Percentiles rank a stretch among this genome's conserved stretches.
phyloP scores from a whole-genome alignment of 2,797 vertebrate species.

The Melanotaenia maccullochi region DNA sequence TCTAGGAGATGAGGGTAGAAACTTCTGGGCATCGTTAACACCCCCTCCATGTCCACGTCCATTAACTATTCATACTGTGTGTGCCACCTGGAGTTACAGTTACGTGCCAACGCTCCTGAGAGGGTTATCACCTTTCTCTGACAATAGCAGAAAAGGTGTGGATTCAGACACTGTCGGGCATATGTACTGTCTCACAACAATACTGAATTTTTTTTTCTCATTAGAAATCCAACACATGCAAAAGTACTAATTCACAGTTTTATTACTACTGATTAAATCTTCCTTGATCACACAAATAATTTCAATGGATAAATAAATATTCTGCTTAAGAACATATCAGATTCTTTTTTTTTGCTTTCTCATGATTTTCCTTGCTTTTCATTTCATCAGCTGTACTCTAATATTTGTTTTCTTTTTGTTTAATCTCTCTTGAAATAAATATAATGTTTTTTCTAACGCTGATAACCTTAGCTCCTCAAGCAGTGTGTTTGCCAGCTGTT shows the following conservation, averaged over 20 bases:
- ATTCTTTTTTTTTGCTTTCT: neutral
- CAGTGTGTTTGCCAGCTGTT: conserved; percentile 28
- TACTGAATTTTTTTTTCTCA: neutral
- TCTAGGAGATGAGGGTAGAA: conserved; percentile 79
- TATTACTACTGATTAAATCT: neutral
- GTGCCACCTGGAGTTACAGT: conserved; percentile 87
- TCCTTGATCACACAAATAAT: conserved; percentile 6
- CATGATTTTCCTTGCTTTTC: neutral
- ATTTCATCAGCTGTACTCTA: neutral
- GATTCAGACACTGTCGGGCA: conserved; percentile 65
- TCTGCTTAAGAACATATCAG: neutral
- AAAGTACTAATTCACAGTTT: neutral
- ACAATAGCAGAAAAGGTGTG: conserved; percentile 80
- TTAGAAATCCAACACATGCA: neutral
- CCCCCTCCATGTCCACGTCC: conserved; percentile 80
- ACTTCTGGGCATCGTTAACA: conserved; percentile 85
- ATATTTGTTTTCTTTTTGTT: neutral
- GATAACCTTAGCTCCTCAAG: conserved; percentile 30
- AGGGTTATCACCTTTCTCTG: conserved; percentile 84
- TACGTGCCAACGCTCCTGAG: conserved; percentile 81
- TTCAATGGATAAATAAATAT: neutral
- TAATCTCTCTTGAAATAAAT: neutral
- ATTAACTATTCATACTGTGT: conserved; percentile 87
- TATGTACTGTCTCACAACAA: conserved; percentile 37
- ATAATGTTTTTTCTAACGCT: neutral